A percentile compares a stretch with the other conserved stretches of the same genome.
These are phyloP conservation scores for Sarcophaga subvicina DNA, from an alignment of 2,888 invertebrate genomes.

Conservation along the genomic window DNA sequence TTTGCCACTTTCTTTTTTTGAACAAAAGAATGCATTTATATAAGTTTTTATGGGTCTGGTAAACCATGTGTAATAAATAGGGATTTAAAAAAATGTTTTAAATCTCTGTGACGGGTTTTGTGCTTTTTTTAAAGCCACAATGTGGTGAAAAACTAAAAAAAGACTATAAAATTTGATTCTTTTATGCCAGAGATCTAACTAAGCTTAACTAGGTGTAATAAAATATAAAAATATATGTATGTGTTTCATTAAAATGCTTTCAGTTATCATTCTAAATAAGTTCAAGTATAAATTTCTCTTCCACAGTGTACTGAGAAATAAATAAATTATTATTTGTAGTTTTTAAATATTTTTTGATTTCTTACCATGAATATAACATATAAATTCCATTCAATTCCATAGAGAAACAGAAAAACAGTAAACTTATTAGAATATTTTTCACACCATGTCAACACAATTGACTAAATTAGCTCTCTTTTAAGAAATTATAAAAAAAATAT, in stretches of 20 bases:
- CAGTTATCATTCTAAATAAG: no score
- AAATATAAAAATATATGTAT: no score
- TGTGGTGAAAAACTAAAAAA: neutral
- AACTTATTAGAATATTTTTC: constrained; percentile 50
- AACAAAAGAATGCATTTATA: neutral
- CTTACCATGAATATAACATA: neutral
- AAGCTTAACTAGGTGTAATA: no score
- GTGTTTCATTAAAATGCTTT: no score
- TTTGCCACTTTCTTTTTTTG: constrained; percentile 9
- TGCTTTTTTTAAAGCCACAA: neutral
- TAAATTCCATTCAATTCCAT: constrained; percentile 4
- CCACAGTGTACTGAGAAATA: no score
- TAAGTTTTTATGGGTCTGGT: neutral
- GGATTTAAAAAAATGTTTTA: neutral
- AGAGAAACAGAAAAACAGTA: constrained; percentile 3
- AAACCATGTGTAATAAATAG: neutral
- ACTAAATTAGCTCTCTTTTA: constrained; percentile 47
- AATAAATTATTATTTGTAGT: neutral
- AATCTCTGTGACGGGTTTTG: neutral
- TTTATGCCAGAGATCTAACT: no score
- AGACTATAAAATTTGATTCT: neutral
- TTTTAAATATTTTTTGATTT: neutral
- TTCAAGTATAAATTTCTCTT: no score
- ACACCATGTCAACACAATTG: constrained; percentile 63
- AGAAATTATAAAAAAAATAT: constrained; percentile 2